Evolutionary conservation across 2,888 invertebrate genomes (phyloP), one percentile per base, ranked within the genome.

Genomic region (Homarus gammarus): DNA sequence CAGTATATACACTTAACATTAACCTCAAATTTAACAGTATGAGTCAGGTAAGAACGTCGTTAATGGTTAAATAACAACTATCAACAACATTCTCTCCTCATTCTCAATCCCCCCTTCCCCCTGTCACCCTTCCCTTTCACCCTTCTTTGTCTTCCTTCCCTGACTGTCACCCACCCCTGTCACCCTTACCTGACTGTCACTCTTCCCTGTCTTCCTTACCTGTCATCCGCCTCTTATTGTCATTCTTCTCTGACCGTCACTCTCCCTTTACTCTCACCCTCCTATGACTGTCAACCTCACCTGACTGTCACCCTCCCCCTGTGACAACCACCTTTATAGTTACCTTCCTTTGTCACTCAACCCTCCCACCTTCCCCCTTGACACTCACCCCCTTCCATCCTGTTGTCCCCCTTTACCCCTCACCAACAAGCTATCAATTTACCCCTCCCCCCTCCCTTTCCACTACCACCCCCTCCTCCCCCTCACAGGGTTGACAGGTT

Each of bases 401-500:
- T 38, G 3, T 18, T 27, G 40, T 6, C 22, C 31, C 44, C 49
- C 44, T 27, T 49, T 33, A 18, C 36, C 22, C 33, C 31, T 33
- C 78, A 1, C 2, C 0, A 70, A 15, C 27, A 70, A 31, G 70
- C 70, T 70, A 36, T 38, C 22, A 72, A 15, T 40, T 27, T 72
- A 6, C 22, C 72, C 36, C 72, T 40, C 22, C 22, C 38, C 22
- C 6, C 36, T 36, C 72, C 38, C 72, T 79, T 10, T 56, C 79
- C 70, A 68, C 78, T 78, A 15, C 61, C 70, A 44, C 27, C n/a
- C 78, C 49, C 51, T 27, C 27, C 61, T 51, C 36, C 79, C 70
- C 85, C 68, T 82, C 51, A 15, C 27, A 51, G 61, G 56, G 61
- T 33, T 61, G 79, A 31, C 82, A 83, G 82, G 51, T 61, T 61